These are phyloP conservation scores for Heteromurus nitidus DNA, from an alignment of 2,888 invertebrate species.

Conservation along the genomic window DNA sequence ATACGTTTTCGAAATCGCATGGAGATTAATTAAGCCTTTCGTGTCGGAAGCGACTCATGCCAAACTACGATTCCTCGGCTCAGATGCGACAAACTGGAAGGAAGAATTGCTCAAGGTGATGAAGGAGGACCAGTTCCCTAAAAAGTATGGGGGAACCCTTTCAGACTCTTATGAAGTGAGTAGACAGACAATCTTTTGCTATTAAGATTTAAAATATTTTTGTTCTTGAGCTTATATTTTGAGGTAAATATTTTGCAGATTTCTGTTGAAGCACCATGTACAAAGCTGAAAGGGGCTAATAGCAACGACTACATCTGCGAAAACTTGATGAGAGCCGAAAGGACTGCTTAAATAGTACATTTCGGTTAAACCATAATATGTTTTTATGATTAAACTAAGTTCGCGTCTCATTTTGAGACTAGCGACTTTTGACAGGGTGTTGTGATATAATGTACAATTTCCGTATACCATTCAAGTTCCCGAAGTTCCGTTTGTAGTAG, in stretches of 20 bases:
- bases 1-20: conserved; percentile 42
- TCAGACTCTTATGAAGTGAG: conserved; percentile 17
- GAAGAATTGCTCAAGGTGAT: conserved; percentile 13
- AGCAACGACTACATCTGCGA: conserved; percentile 31
- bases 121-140: conserved; percentile 30
- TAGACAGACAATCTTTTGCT: too few relatives aligned
- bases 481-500: too few relatives aligned
- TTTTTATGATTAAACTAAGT: too few relatives aligned
- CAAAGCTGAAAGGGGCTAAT: background rate
- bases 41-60: conserved; percentile 34
- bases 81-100: conserved; percentile 16
- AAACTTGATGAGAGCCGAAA: conserved; percentile 14
- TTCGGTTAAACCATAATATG: too few relatives aligned
- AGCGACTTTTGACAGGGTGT: too few relatives aligned
- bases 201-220: too few relatives aligned
- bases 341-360: too few relatives aligned
- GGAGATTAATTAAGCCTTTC: conserved; percentile 49
- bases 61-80: conserved; percentile 41
- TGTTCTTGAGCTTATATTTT: background rate
- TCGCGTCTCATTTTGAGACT: too few relatives aligned
- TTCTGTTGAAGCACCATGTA: conserved; percentile 6
- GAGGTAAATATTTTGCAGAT: background rate
- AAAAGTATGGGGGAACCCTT: conserved; percentile 37
- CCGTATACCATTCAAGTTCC: too few relatives aligned
- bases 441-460: too few relatives aligned